Percentiles rank a stretch among this genome's conserved stretches.
These are phyloP conservation scores for Dasyornis broadbenti DNA, from an alignment of 2,113 vertebrate species.

Conservation along the genomic window DNA sequence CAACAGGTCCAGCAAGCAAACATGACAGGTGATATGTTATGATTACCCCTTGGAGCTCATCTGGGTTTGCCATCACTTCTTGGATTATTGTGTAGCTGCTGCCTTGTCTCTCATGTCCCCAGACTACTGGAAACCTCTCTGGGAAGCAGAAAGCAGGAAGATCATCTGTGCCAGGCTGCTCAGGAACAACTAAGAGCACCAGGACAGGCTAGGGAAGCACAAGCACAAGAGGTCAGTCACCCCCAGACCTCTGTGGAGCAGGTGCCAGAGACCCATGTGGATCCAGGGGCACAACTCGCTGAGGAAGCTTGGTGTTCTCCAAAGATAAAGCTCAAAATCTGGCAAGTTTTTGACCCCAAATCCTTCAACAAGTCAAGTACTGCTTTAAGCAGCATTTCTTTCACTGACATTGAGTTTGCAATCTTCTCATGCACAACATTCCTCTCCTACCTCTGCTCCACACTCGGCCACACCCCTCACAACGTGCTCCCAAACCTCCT, in stretches of 20 bases:
- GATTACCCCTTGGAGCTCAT: background rate
- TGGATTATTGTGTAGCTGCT: background rate
- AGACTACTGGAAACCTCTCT: background rate
- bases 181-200: background rate
- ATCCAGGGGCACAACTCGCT: background rate
- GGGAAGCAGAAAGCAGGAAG: background rate
- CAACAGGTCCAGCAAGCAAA: background rate
- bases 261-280: background rate
- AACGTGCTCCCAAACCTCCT: background rate
- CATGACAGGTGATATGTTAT: background rate
- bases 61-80: background rate
- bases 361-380: background rate
- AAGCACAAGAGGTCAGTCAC: background rate
- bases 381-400: background rate
- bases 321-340: background rate
- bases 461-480: background rate
- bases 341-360: background rate
- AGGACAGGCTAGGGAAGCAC: background rate
- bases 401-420: background rate
- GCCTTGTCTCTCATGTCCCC: background rate
- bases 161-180: background rate
- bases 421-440: background rate
- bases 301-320: background rate
- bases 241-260: background rate
- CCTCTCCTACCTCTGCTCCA: background rate